These are phyloP conservation scores for Cantharis rufa DNA, from an alignment of 2,888 invertebrate species.

Conservation along the genomic window DNA sequence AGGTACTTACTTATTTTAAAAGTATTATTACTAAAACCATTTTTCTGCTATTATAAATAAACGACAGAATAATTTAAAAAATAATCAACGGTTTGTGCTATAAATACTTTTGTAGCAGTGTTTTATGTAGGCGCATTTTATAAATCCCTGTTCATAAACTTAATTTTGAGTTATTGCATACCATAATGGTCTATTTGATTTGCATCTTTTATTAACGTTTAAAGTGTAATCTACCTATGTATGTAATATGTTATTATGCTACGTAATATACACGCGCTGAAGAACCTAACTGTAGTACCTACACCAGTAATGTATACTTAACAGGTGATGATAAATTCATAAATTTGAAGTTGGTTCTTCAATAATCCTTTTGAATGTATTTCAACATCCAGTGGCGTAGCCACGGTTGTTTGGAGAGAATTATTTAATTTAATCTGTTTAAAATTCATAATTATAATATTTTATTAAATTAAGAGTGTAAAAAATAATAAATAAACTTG, in stretches of 20 bases:
- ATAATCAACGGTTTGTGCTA: background rate
- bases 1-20: background rate
- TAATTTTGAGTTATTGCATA: background rate
- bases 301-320: no score
- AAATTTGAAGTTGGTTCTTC: no score
- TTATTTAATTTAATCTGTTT: no score
- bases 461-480: no score
- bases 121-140: background rate
- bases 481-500: no score
- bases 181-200: background rate
- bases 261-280: no score
- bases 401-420: no score
- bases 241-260: background rate
- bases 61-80: background rate
- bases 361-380: no score
- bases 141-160: background rate
- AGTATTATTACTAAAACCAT: background rate
- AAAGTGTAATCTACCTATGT: background rate
- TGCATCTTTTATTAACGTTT: background rate
- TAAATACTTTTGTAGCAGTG: background rate
- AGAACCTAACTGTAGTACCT: no score
- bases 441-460: no score
- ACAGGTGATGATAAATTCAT: no score
- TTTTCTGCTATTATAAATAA: background rate
- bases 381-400: no score